Base-by-base conservation (phyloP, 2,888 invertebrate species). In the Psylliodes chrysocephalus region DNA sequence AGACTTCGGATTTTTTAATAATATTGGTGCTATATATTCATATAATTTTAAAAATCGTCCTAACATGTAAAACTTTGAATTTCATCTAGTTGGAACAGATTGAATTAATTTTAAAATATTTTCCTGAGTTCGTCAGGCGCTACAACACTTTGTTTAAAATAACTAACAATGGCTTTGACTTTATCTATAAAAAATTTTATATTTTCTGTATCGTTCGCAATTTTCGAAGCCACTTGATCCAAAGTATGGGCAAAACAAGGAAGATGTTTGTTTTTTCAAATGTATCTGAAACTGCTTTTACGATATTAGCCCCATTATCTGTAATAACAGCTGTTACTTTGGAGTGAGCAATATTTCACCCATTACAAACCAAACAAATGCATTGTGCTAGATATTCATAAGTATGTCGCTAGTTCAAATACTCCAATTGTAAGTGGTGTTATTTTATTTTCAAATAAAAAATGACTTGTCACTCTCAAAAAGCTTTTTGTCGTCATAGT, bases 71-170 rank as follows among this genome's bases (percentile, higher is more conserved):
- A 35, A 35, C 73, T 73, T 51, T 69, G 73, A 75, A 64, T 76
- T 76, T 73, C 74, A 76, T 60, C 73, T 56, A 5, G 74, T 75
- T 46, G 66, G 67, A 54, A 75, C 73, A 68, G 63, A 74, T 15
- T 49, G 73, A 56, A 71, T 71, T 33, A 74, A 61, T 64, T 66
- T 69, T 18, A 73, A 65, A 46, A 68, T 62, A 38, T 64, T 64
- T 72, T 73, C 56, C 63, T 60, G 42, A 73, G 63, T 51, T 69
- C 63, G 63, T 73, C 74, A 62, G 71, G 52, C 19, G 63, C 73
- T 65, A 68, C 69, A 60, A 66, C 60, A 68, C 67, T 71, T 30
- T 71, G 70, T 66, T 74, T 75, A 65, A 59, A 72, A 47, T 68
- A 72, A 60, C 64, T 71, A 54, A 71, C 69, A 55, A 72, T 71